Percentiles rank a stretch among this genome's conserved stretches.
Conservation (phyloP, 1,140 invertebrate genomes). For the Rhagoletis zephyria region DNA sequence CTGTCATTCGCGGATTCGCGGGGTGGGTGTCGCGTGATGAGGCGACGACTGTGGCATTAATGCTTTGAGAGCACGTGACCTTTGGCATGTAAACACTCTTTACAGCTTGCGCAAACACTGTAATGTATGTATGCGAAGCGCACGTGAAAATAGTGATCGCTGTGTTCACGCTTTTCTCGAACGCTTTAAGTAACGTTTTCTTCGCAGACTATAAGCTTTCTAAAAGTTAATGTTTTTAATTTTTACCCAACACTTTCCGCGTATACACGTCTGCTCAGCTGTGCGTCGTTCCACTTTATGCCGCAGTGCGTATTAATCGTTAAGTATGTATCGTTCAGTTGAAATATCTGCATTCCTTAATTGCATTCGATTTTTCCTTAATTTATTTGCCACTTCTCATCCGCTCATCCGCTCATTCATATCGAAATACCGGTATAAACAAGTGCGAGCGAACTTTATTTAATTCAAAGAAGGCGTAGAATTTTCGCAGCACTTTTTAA, state of each 20-base stretch:
- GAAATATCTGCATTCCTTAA: not conserved
- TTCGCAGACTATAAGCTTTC: too few relatives aligned
- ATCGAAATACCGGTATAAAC: slow-evolving; percentile 37
- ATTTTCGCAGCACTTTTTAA: not conserved
- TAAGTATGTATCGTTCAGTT: not conserved
- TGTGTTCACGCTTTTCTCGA: not conserved
- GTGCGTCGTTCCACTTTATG: slow-evolving; percentile 1
- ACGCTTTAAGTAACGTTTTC: not conserved
- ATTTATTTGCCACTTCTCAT: not conserved
- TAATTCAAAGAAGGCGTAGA: not conserved
- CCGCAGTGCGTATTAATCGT: not conserved
- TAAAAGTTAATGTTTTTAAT: too few relatives aligned
- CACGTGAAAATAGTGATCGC: not conserved
- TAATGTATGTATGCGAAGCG: not conserved
- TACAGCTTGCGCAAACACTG: not conserved
- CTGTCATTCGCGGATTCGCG: not conserved
- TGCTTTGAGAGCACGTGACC: not conserved
- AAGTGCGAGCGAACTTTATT: slow-evolving; percentile 12
- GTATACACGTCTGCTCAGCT: not conserved
- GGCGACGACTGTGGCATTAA: not conserved
- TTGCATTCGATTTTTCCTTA: not conserved
- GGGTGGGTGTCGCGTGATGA: not conserved
- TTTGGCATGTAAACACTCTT: slow-evolving; percentile 11
- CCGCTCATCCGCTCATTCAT: not conserved
- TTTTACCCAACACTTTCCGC: not conserved